These are phyloP conservation scores for Schlechtendalia chinensis DNA, from an alignment of 1,140 invertebrate genomes.

Conservation along the genomic window DNA sequence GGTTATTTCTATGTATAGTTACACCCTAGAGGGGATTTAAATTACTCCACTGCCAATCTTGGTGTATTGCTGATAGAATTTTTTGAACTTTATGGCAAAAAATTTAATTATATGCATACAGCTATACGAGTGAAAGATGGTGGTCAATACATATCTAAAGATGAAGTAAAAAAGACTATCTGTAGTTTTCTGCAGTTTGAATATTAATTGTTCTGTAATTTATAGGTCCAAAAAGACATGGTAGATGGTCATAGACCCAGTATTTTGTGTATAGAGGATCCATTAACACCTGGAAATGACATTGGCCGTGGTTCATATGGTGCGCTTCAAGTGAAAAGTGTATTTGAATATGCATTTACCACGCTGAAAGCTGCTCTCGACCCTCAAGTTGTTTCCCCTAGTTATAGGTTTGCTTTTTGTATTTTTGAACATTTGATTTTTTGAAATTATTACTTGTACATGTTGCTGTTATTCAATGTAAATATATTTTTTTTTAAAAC, in stretches of 20 bases:
- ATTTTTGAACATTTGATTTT: conserved; percentile 54
- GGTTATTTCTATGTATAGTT: conserved; percentile 60
- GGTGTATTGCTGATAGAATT: conserved; percentile 95
- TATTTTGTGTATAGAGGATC: conserved; percentile 95
- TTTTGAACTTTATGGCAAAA: conserved; percentile 93
- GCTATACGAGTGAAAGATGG: conserved; percentile 93
- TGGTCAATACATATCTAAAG: conserved; percentile 91
- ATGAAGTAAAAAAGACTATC: conserved; percentile 65
- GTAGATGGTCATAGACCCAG: conserved; percentile 89
- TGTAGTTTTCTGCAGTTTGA: background rate
- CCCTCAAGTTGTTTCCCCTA: conserved; percentile 62
- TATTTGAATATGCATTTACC: conserved; percentile 93
- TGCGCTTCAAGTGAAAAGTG: conserved; percentile 77
- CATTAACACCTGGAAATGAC: conserved; percentile 90
- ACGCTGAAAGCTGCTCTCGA: conserved; percentile 78
- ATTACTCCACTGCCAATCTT: conserved; percentile 71
- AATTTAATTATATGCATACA: conserved; percentile 95
- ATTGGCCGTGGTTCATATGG: conserved; percentile 97
- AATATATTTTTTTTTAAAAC: conserved; percentile 36
- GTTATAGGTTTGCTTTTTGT: conserved; percentile 60
- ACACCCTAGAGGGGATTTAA: conserved; percentile 68
- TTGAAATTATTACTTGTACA: too few species aligned
- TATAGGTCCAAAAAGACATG: conserved; percentile 79
- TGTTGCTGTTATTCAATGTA: conserved; percentile 6
- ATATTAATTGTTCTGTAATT: background rate